Percentiles rank a stretch among this genome's conserved stretches.
Evolutionary conservation across 2,888 invertebrate species (phyloP).

Genomic region (Micoletzkya japonica): DNA sequence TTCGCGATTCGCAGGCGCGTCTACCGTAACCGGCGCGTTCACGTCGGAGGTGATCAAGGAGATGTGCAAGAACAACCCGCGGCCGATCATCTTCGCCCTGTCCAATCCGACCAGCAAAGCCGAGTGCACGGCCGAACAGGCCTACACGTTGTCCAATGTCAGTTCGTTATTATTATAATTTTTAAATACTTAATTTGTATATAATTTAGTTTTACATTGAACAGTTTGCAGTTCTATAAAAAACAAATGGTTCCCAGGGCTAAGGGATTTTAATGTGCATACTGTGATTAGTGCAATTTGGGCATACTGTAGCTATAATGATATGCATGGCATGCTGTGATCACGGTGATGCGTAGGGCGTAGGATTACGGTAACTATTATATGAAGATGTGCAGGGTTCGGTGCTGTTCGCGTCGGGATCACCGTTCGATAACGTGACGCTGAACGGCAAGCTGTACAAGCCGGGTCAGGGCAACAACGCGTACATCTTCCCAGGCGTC

Average conservation of each 20-base stretch:
- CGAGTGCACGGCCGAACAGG: slow-evolving; percentile 98
- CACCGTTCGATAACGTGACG: slow-evolving; percentile 86
- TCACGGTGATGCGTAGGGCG: no score
- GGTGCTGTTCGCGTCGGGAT: slow-evolving; percentile 91
- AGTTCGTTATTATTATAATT: slow-evolving; percentile 45
- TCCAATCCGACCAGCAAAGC: slow-evolving; percentile 98
- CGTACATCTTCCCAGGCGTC: slow-evolving; percentile 93
- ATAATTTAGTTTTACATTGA: no score
- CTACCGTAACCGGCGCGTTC: slow-evolving; percentile 92
- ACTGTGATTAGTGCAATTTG: no score
- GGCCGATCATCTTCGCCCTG: slow-evolving; percentile 92
- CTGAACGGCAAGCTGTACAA: slow-evolving; percentile 79
- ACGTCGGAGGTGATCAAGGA: slow-evolving; percentile 80
- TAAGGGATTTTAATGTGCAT: no score
- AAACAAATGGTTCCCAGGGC: no score
- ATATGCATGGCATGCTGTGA: no score
- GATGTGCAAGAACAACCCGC: slow-evolving; percentile 82
- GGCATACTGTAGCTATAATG: no score
- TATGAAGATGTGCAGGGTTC: slow-evolving; percentile 80
- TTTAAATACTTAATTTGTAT: no score
- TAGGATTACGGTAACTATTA: not conserved
- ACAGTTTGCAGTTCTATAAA: no score
- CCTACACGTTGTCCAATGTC: slow-evolving; percentile 84
- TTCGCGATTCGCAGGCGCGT: slow-evolving; percentile 76
- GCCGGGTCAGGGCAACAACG: slow-evolving; percentile 96